Evolutionary conservation across 2,797 vertebrate genomes (phyloP), one percentile per base, ranked within the genome.

Genomic region (Microchirus variegatus): DNA sequence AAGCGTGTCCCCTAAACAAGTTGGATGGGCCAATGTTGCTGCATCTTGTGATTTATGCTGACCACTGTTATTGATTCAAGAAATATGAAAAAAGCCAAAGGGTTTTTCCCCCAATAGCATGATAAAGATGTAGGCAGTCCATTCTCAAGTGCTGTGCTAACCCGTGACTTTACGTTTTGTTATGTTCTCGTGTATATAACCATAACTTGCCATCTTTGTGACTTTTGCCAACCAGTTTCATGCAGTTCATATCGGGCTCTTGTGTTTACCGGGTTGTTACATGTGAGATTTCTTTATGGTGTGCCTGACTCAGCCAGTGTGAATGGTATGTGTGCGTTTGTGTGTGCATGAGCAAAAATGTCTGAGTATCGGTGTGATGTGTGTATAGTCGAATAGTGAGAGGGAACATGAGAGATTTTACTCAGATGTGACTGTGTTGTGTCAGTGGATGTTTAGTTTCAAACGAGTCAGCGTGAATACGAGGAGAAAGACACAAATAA

Each of bases 401-500:
- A 3, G 14, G 51, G 15, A 47, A n/a, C 8, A 43, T 8, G 13
- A 59, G 13, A 59, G n/a, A 17, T 38, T 43, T 53, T 57, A 53
- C 37, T n/a, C 41, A 52, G 6, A 17, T 18, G 16, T 48, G 22
- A n/a, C 6, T 38, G 42, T 69, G 53, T 43, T 26, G 50, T 67
- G 11, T 40, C 18, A 31, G 48, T 72, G 59, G 38, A 40, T 53
- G 17, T 42, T 38, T 64, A 2, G 38, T 57, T 53, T 6, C 19
- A 47, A 3, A 62, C 54, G 61, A 10, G 35, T 66, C 43, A 51
- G 61, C 48, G 67, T 63, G 68, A 59, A 53, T 14, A 2, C 7
- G 38, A 55, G 26, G 38, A 55, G 26, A 64, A 69, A 49, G 61
- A 9, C 74, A 82, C 75, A 51, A 80, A 84, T 86, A 75, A 84